Base-by-base conservation (phyloP, 2,113 vertebrate genomes). In the Campylomormyrus tamandua region DNA sequence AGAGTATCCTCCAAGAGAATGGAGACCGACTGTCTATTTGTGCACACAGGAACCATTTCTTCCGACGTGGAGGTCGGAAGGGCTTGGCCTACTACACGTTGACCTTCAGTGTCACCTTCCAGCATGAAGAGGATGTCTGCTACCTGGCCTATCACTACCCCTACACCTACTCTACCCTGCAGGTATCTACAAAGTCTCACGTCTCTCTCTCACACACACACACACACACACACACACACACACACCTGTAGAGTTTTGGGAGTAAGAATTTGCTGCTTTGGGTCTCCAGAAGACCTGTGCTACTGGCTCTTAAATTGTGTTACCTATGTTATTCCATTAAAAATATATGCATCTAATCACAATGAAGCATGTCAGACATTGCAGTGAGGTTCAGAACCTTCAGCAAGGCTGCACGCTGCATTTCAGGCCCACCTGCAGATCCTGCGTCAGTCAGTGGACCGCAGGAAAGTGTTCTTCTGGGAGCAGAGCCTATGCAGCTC, bases 71-170 rank as follows among this genome's bases (percentile, higher is more conserved):
- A 11, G 93, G 93, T 3, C 0, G 46, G 5, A 94, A 90, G 62
- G 91, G 90, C 87, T 95, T 90, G 49, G 93, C 92, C 8, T 97
- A 96, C 91, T 99, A 98, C 88, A 98, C 97, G 0, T 94, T 99
- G 86, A 96, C 97, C 83, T 98, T 99, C 87, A 95, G 92, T 0
- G 45, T 98, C 89, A 96, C 94, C 87, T 99, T 99, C 90, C 96
- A 94, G 53, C 97, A 99, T 45, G 90, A 88, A 0, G 97, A 97
- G 27, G 98, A 99, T 13, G 95, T 97, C 90, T 99, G 98, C 93
- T 99, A 98, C 92, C 89, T 99, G 94, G 97, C 98, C 50, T 98
- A 99, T 92, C 98, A 99, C 92, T 99, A 97, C 58, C 98, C 98
- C 9, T 98, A 98, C 91, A 98, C 97, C 62, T 98, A 97, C 91